phyloP scores from a whole-genome alignment of 2,797 vertebrate genomes.

The Avahi laniger region DNA sequence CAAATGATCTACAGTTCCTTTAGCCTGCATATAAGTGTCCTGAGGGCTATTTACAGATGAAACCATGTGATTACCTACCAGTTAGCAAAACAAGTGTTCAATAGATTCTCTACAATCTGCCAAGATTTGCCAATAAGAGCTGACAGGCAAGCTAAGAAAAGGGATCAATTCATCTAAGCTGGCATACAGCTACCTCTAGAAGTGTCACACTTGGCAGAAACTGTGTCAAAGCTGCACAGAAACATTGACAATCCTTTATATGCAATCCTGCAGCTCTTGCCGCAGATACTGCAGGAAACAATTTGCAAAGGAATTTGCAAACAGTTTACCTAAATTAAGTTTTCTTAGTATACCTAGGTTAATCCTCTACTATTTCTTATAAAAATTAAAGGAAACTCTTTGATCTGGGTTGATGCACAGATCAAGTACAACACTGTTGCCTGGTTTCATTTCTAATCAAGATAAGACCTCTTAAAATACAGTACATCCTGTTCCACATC shows the following conservation, averaged over 20 bases:
- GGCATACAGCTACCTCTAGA: background rate
- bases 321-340: background rate
- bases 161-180: background rate
- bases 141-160: slow-evolving; percentile 20
- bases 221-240: background rate
- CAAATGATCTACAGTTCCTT: background rate
- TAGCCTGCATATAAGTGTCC: background rate
- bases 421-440: background rate
- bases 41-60: background rate
- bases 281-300: background rate
- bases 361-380: slow-evolving; percentile 51
- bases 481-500: background rate
- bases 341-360: background rate
- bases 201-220: slow-evolving; percentile 12
- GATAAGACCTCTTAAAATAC: background rate
- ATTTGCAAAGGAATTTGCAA: background rate
- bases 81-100: slow-evolving; percentile 29
- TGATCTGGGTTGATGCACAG: slow-evolving; percentile 40
- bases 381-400: slow-evolving; percentile 55
- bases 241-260: background rate
- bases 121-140: slow-evolving; percentile 23
- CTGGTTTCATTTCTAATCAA: slow-evolving; percentile 48
- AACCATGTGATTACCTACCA: background rate
- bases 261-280: background rate
- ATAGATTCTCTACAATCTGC: background rate